A percentile compares a stretch with the other conserved stretches of the same genome.
These are phyloP conservation scores for Catostomus latipinnis DNA, from an alignment of 2,797 vertebrate genomes.

Conservation along the genomic window DNA sequence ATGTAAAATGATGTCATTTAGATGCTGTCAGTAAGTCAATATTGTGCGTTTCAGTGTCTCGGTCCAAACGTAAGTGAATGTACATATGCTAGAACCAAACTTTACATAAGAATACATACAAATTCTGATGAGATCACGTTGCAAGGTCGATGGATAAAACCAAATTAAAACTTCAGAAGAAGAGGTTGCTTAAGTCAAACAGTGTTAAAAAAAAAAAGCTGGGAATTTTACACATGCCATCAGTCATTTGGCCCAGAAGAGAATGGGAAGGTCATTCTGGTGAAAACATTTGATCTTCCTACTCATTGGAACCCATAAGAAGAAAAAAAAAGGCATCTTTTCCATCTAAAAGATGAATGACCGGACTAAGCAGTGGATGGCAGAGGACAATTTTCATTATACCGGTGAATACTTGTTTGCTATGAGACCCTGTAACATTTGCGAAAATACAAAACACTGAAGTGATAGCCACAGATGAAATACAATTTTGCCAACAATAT, in stretches of 20 bases:
- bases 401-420: too few relatives aligned
- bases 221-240: constrained; percentile 37
- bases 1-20: too few relatives aligned
- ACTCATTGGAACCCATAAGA: constrained; percentile 23
- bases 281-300: constrained; percentile 54
- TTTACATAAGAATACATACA: too few relatives aligned
- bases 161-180: constrained; percentile 17
- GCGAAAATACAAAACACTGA: not conserved
- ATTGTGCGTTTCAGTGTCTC: too few relatives aligned
- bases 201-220: constrained; percentile 28
- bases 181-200: constrained; percentile 35
- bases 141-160: constrained; percentile 29
- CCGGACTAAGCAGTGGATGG: not conserved
- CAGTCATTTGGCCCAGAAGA: constrained; percentile 33
- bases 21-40: too few relatives aligned
- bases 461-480: too few relatives aligned
- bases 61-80: too few relatives aligned
- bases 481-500: too few relatives aligned
- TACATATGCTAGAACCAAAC: too few relatives aligned
- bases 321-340: not conserved
- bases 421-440: not conserved
- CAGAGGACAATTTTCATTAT: not conserved
- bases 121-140: too few relatives aligned
- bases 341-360: constrained; percentile 15
- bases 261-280: constrained; percentile 43